Conservation (phyloP, 2,113 vertebrate genomes). For the Thalassoma bifasciatum region DNA sequence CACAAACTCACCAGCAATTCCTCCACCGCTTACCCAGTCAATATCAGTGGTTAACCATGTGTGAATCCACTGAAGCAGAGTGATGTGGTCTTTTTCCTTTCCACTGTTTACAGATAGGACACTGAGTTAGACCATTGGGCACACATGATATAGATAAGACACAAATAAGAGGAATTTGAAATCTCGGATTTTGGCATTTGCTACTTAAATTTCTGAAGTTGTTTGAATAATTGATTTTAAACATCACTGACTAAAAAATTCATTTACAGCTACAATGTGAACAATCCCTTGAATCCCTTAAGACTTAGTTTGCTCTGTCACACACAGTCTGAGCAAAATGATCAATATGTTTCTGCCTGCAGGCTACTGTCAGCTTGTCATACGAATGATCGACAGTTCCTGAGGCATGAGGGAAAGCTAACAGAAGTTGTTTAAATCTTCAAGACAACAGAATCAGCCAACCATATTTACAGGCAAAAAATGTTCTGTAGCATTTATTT, state of each 20-base stretch:
- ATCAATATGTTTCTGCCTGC: slow-evolving; percentile 31
- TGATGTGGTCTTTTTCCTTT: slow-evolving; percentile 14
- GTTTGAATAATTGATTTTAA: not conserved
- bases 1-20: slow-evolving; percentile 35
- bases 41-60: slow-evolving; percentile 33
- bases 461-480: not conserved
- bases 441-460: not conserved
- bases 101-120: slow-evolving; percentile 20
- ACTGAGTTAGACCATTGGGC: slow-evolving; percentile 32
- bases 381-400: slow-evolving; percentile 2
- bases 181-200: not conserved
- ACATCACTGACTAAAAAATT: not conserved
- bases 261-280: slow-evolving; percentile 3
- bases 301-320: not conserved
- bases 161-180: not conserved
- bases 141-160: not conserved
- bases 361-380: slow-evolving; percentile 15
- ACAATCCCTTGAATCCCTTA: slow-evolving; percentile 10
- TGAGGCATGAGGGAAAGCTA: slow-evolving; percentile 10
- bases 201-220: not conserved
- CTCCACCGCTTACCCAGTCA: slow-evolving; percentile 3
- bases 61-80: slow-evolving; percentile 38
- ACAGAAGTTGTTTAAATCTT: not conserved
- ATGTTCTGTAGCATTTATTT: not conserved
- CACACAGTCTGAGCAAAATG: slow-evolving; percentile 14